These are phyloP conservation scores for Atta cephalotes DNA, from an alignment of 1,140 invertebrate species.

Conservation along the genomic window DNA sequence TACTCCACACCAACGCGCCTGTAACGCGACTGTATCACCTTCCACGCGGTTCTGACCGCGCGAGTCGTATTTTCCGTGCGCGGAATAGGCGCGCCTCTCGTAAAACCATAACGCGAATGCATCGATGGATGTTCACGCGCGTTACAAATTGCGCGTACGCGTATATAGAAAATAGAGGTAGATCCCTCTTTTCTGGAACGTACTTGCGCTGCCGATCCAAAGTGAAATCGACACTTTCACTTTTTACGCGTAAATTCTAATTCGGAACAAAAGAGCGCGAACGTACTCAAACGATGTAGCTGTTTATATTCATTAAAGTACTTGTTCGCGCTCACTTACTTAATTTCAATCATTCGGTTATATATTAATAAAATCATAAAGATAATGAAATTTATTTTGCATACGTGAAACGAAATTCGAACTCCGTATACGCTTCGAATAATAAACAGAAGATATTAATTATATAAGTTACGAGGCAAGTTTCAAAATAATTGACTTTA, in stretches of 20 bases:
- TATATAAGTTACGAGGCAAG: too few relatives aligned
- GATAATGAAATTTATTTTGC: background rate
- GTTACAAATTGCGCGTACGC: slow-evolving; percentile 37
- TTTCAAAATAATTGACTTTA: too few relatives aligned
- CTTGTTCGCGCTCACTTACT: background rate
- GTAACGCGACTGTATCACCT: slow-evolving; percentile 51
- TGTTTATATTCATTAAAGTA: background rate
- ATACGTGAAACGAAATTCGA: background rate
- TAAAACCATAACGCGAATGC: slow-evolving; percentile 40
- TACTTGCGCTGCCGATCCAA: background rate
- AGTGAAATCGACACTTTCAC: slow-evolving; percentile 44
- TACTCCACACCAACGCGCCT: slow-evolving; percentile 32
- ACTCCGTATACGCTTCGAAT: background rate
- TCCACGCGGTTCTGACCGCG: slow-evolving; percentile 29
- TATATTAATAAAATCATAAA: background rate
- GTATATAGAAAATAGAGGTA: background rate
- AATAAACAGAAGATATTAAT: background rate
- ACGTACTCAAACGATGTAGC: background rate
- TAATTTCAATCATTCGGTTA: background rate
- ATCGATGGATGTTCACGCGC: slow-evolving; percentile 32
- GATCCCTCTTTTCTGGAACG: background rate
- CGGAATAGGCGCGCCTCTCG: slow-evolving; percentile 18
- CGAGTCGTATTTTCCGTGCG: slow-evolving; percentile 51
- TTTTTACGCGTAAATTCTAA: slow-evolving; percentile 16
- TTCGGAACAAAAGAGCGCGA: background rate